Base-by-base conservation (phyloP, 1,140 invertebrate genomes). In the Macrotrachela quadricornifera region DNA sequence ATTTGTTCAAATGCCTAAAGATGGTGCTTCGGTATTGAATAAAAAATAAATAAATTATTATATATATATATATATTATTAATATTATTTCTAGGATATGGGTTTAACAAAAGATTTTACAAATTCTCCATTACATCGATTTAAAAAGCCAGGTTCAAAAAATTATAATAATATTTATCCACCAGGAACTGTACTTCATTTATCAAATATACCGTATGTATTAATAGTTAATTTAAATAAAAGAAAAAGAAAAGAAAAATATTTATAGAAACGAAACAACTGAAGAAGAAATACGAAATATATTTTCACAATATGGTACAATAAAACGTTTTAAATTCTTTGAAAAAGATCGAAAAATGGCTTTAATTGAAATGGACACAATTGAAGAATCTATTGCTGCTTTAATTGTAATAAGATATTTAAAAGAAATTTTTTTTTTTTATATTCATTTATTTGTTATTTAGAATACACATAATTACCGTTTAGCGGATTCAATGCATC, bases 301-400 rank as follows among this genome's bases (percentile, higher is more conserved):
- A n/a, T 45, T 55, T n/a, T n/a, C 13, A 14, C 36, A 18, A 30
- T 55, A 55, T 36, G 54, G 54, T 13, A 46, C 36, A 13, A 46
- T 55, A 14, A 55, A 50, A 43, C 38, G 17, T 11, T 50, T 55
- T 30, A 55, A 46, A 11, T 59, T 60, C 43, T 66, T 76, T 74
- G 88, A 84, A 59, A 96, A 95, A 76, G 92, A 99, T 74, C 81
- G 85, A 66, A 96, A 95, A 72, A 99, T 99, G 94, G 94, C 92
- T 46, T 76, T 99, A 50, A 82, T 96, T 61, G 88, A 97, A 72
- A 78, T 99, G 72, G 78, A 78, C 50, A 80, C 79, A 46, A 82
- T 94, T 67, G 92, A 97, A 65, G 87, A 94, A 64, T 88, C 91
- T 43, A 83, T 96, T 47, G 76, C 81, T 63, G 90, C 90, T 58